Evolutionary conservation across 2,113 vertebrate species (phyloP), one percentile per base, ranked within the genome.

Genomic region (Ranitomeya imitator): DNA sequence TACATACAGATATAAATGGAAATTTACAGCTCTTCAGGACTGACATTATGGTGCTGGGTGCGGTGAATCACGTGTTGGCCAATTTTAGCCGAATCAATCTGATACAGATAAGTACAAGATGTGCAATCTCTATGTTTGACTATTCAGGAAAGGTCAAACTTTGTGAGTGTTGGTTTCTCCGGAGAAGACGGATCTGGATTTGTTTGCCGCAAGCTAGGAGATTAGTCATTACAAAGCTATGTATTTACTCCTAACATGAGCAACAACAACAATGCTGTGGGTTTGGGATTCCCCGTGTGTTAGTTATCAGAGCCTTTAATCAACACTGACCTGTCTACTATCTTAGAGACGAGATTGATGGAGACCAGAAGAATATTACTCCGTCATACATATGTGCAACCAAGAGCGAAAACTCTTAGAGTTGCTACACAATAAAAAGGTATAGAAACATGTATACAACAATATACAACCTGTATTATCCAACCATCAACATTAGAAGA

Each of bases 181-280:
- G 7, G 23, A 80, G 54, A 59, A 76, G 78, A 57, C n/a, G 45
- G 18, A n/a, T 23, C 57, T 63, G 61, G 10, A 52, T 52, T 67
- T 67, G 45, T 67, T 83, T 23, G 37, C 54, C 45, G n/a, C 23
- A 7, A n/a, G 37, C 18, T 65, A n/a, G 1, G 80, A n/a, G 60
- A 83, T 83, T 83, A 83, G 37, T 83, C 81, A 83, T 23, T 15
- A 63, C 81, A 67, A 37, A 54, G 81, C 61, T 83, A 83, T 83
- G n/a, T 83, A 83, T 83, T 83, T 83, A 67, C 81, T 83, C 9
- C 9, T 54, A 54, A 69, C 4, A 8, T 52, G 51, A 14, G 23
- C 18, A 23, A 83, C 81, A 67, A 83, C 23, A 26, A 59, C 12
- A 45, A 67, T 69, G 81, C 54, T 67, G 45, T 52, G 61, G 57